These are phyloP conservation scores for Venturia canescens DNA, from an alignment of 1,140 invertebrate genomes.

Conservation along the genomic window DNA sequence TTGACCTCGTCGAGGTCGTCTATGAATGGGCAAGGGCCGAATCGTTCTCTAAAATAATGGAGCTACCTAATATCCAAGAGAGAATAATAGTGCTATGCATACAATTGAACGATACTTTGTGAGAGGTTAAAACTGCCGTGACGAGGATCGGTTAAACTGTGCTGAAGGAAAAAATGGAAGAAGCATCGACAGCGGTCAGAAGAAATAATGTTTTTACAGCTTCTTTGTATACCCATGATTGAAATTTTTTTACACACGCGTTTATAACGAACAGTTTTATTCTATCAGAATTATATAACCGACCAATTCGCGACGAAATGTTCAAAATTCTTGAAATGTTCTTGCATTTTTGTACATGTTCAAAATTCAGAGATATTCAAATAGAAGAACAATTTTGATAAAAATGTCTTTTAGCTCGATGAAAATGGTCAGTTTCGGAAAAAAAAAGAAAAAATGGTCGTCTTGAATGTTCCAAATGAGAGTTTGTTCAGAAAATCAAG, in stretches of 20 bases:
- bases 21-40: conserved; percentile 96
- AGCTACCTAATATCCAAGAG: conserved; percentile 96
- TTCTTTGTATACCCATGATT: conserved; percentile 91
- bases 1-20: conserved; percentile 94
- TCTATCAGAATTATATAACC: too few species aligned
- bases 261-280: conserved; percentile 22
- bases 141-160: conserved; percentile 94
- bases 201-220: conserved; percentile 99
- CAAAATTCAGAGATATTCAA: too few species aligned
- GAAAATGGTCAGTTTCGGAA: too few species aligned
- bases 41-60: conserved; percentile 95
- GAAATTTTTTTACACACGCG: conserved; percentile 26
- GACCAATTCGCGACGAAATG: too few species aligned
- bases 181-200: conserved; percentile 94
- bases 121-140: conserved; percentile 95
- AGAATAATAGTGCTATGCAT: conserved; percentile 99
- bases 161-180: conserved; percentile 96
- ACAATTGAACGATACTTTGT: conserved; percentile 94
- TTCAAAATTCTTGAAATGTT: too few species aligned
- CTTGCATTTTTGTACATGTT: too few species aligned
- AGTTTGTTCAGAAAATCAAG: too few species aligned
- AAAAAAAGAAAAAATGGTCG: too few species aligned
- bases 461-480: too few species aligned
- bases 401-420: too few species aligned
- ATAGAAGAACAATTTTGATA: not conserved